Percentiles rank a stretch among this genome's conserved stretches.
These are phyloP conservation scores for Brachionus sp. DNA, from an alignment of 1,140 invertebrate genomes.

Conservation along the genomic window DNA sequence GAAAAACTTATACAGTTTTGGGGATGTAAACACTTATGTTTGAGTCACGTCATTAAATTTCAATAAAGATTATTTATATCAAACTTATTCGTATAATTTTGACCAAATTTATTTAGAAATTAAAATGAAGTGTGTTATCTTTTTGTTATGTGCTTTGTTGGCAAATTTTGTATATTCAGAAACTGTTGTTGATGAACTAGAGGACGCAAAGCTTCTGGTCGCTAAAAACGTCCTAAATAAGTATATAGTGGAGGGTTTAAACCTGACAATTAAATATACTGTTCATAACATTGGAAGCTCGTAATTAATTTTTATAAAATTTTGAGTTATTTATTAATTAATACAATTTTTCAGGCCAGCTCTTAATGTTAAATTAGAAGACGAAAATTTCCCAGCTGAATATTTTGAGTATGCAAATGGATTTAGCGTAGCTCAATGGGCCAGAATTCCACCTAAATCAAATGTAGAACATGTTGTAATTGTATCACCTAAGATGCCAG, in stretches of 20 bases:
- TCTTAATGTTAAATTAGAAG: slow-evolving; percentile 78
- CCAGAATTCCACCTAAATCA: slow-evolving; percentile 78
- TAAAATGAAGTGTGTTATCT: slow-evolving; percentile 13
- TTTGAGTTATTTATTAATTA: slow-evolving; percentile 46
- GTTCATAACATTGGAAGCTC: slow-evolving; percentile 64
- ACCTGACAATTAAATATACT: slow-evolving; percentile 81
- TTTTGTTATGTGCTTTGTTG: not conserved
- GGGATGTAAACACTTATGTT: slow-evolving; percentile 20
- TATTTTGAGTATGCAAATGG: slow-evolving; percentile 82
- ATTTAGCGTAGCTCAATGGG: slow-evolving; percentile 74
- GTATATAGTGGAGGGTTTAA: slow-evolving; percentile 95
- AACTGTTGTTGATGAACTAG: slow-evolving; percentile 50
- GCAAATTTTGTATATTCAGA: not conserved
- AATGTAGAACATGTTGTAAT: slow-evolving; percentile 92
- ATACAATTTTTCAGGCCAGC: slow-evolving; percentile 67
- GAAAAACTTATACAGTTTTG: not conserved
- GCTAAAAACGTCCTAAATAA: slow-evolving; percentile 77
- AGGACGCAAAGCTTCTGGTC: slow-evolving; percentile 60
- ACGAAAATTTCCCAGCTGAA: slow-evolving; percentile 81
- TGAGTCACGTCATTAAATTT: slow-evolving; percentile 33
- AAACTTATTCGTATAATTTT: not conserved
- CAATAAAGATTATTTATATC: not conserved
- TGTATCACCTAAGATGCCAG: slow-evolving; percentile 79
- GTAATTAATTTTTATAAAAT: slow-evolving; percentile 50
- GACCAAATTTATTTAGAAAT: not conserved